These are phyloP conservation scores for Yponomeuta malinellus DNA, from an alignment of 2,888 invertebrate genomes.

Conservation along the genomic window DNA sequence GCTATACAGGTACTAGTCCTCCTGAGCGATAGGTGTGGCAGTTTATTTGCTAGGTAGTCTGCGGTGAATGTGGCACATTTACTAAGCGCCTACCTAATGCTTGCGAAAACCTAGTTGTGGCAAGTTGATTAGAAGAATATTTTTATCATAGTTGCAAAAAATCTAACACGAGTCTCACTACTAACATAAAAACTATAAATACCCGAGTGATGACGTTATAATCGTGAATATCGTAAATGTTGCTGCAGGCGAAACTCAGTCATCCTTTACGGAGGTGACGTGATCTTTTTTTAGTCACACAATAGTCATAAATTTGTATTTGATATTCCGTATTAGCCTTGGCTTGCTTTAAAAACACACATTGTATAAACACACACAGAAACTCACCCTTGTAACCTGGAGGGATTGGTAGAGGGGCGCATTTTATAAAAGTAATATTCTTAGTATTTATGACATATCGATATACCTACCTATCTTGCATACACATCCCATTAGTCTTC, in stretches of 20 bases:
- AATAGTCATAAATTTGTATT: conserved; percentile 8
- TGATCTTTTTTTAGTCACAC: conserved; percentile 4
- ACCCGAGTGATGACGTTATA: neutral
- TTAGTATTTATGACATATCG: too few relatives aligned
- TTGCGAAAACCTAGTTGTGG: neutral
- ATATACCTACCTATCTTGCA: too few relatives aligned
- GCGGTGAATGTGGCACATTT: neutral
- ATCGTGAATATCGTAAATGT: conserved; percentile 7
- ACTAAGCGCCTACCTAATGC: neutral
- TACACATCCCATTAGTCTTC: too few relatives aligned
- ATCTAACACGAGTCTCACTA: neutral
- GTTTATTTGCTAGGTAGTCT: neutral
- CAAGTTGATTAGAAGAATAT: neutral
- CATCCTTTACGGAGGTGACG: conserved; percentile 10
- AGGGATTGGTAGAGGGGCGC: too few relatives aligned
- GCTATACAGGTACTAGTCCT: neutral
- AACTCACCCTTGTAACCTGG: neutral
- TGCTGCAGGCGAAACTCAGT: neutral
- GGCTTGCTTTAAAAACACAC: neutral
- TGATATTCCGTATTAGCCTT: neutral
- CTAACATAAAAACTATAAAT: neutral
- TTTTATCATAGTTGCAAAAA: neutral
- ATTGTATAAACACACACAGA: neutral
- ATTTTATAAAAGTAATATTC: too few relatives aligned
- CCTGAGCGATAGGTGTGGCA: neutral